Evolutionary conservation across 2,888 invertebrate species (phyloP).

Genomic region (Oligia latruncula): DNA sequence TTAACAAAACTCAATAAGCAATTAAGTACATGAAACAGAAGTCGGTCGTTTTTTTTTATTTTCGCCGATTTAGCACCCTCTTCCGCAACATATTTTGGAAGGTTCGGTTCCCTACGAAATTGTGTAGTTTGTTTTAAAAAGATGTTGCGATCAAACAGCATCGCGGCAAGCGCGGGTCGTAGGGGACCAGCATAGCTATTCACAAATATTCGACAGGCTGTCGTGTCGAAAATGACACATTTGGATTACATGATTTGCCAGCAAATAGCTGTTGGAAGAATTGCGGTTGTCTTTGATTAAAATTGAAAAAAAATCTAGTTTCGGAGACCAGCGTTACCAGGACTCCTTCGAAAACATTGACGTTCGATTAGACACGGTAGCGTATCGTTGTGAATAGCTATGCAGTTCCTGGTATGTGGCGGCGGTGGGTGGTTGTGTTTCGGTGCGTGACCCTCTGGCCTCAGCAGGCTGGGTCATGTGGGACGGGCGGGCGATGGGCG

Average conservation of each 20-base stretch:
- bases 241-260: background rate
- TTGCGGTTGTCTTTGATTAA: no score
- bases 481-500: slow-evolving; percentile 94
- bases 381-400: slow-evolving; percentile 10
- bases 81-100: slow-evolving; percentile 13
- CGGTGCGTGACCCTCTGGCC: slow-evolving; percentile 71
- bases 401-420: slow-evolving; percentile 88
- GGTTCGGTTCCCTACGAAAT: slow-evolving; percentile 43
- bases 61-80: slow-evolving; percentile 36
- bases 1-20: slow-evolving; percentile 53
- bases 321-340: background rate
- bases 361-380: slow-evolving; percentile 10
- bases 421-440: slow-evolving; percentile 90
- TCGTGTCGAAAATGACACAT: background rate
- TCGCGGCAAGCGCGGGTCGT: background rate
- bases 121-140: background rate
- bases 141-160: background rate
- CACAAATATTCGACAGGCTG: slow-evolving; percentile 4
- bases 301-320: background rate
- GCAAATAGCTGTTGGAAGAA: background rate
- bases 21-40: slow-evolving; percentile 55
- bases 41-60: slow-evolving; percentile 53
- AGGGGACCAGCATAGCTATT: slow-evolving; percentile 1
- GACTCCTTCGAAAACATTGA: background rate
- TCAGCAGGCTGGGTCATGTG: slow-evolving; percentile 93